phyloP scores from a whole-genome alignment of 2,888 invertebrate genomes.

The Operophtera brumata region DNA sequence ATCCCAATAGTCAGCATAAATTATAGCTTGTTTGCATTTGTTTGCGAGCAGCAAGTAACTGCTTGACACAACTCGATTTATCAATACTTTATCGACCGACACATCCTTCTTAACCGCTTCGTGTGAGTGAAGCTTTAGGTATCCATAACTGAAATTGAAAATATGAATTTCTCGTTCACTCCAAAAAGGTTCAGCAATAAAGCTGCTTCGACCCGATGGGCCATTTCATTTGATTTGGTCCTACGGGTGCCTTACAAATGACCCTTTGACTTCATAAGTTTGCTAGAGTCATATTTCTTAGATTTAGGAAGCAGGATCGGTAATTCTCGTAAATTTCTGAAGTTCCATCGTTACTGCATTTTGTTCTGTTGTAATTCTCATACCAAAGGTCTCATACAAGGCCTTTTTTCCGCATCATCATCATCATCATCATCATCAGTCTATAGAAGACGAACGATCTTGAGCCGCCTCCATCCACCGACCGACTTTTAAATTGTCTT shows the following conservation, averaged over 20 bases:
- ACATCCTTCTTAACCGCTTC: neutral
- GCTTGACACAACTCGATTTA: too few species aligned
- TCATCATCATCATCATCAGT: too few species aligned
- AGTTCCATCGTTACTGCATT: neutral
- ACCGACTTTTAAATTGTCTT: too few species aligned
- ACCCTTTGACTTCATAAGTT: constrained; percentile 15
- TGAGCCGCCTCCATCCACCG: too few species aligned
- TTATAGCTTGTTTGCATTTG: too few species aligned
- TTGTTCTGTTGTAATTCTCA: neutral
- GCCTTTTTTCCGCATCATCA: too few species aligned
- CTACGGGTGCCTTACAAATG: constrained; percentile 32
- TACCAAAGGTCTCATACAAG: too few species aligned
- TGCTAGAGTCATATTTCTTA: constrained; percentile 9
- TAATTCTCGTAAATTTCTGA: neutral
- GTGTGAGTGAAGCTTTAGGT: constrained; percentile 1
- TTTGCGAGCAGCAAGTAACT: too few species aligned
- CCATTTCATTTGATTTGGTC: constrained; percentile 56
- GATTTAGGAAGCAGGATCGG: constrained; percentile 2
- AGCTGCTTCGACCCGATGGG: constrained; percentile 42
- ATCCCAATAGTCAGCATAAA: too few species aligned
- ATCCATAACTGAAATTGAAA: constrained; percentile 28
- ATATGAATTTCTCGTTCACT: constrained; percentile 25
- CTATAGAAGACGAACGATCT: too few species aligned
- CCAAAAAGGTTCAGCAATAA: constrained; percentile 42
- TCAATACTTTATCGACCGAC: too few species aligned